phyloP scores from a whole-genome alignment of 1,140 invertebrate genomes.

The Stegodyphus mimosarum region DNA sequence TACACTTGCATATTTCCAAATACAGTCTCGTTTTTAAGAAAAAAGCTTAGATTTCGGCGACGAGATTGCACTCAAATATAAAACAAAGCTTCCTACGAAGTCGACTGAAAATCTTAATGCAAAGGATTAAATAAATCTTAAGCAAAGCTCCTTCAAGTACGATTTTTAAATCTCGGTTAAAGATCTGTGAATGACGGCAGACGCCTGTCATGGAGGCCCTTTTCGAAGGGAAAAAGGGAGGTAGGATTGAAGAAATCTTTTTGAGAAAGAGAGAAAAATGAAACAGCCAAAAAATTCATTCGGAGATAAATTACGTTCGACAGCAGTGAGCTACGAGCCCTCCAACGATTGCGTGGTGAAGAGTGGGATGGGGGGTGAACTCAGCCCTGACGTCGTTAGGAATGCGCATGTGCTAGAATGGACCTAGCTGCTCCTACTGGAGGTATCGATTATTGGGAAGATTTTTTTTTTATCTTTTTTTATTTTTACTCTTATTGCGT shows the following conservation, averaged over 20 bases:
- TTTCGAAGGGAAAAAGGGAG: slow-evolving; percentile 24
- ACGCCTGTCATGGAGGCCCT: slow-evolving; percentile 33
- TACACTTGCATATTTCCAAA: no score
- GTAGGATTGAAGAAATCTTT: slow-evolving; percentile 48
- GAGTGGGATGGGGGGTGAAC: slow-evolving; percentile 16
- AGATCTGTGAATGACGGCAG: slow-evolving; percentile 49
- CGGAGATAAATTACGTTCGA: slow-evolving; percentile 52
- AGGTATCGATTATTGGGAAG: slow-evolving; percentile 49
- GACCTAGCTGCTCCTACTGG: neutral
- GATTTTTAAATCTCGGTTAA: slow-evolving; percentile 46
- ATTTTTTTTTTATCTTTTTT: slow-evolving; percentile 32
- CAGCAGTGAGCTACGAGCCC: slow-evolving; percentile 33
- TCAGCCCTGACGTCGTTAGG: slow-evolving; percentile 41
- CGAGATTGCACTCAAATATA: no score
- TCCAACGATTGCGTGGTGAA: slow-evolving; percentile 41
- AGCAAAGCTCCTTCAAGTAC: slow-evolving; percentile 19
- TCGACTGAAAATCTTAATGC: slow-evolving; percentile 1
- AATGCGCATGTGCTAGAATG: slow-evolving; percentile 17
- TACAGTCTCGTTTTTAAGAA: no score
- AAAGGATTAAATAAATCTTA: slow-evolving; percentile 44
- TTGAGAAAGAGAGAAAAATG: slow-evolving; percentile 50
- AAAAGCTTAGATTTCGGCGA: no score
- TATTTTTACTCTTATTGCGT: slow-evolving; percentile 23
- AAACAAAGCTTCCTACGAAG: no score
- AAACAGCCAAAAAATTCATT: slow-evolving; percentile 54